Base-by-base conservation (phyloP, 2,113 vertebrate species). In the Rhagologus leucostigma region DNA sequence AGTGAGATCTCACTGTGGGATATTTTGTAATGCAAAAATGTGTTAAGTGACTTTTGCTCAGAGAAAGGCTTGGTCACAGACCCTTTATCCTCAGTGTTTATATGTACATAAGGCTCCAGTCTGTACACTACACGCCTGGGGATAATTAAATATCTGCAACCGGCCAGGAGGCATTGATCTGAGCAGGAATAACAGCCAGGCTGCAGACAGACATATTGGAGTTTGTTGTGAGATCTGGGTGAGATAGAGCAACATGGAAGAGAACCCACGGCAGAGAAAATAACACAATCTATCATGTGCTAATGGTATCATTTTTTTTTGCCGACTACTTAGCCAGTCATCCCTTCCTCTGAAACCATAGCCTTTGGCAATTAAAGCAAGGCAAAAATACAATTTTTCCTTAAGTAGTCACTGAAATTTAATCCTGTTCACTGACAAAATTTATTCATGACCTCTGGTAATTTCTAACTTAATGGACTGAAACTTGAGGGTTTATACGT, bases 21-120 rank as follows among this genome's bases (percentile, higher is more conserved):
- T 92, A 94, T 90, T 96, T 86, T 95, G 85, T 94, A 93, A 82
- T 47, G 76, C 93, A 96, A 79, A 97, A 96, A 93, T 35, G 95
- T 92, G 90, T 87, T 92, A 95, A 97, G 87, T 84, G 92, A 96
- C 92, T 94, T 96, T 89, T 96, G 88, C 92, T 95, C 73, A 29
- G 60, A 89, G 85, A 75, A 92, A 73, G 32, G 41, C 89, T 94
- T 92, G 85, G 90, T 97, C 90, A 71, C 83, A 94, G 96, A 77
- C 60, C 64, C 88, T 94, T 95, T 65, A 94, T 92, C 79, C 83
- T 78, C 47, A 30, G 35, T 64, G 62, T 50, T 50, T 78, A 46
- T 8, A 82, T 9, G 35, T 78, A 78, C 2, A 2, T 52, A 78
- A 86, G 47, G 29, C 73, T 87, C 26, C 41, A 71, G 87, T 50